Evolutionary conservation across 2,113 vertebrate species (phyloP).

Genomic region (Kryptolebias marmoratus): DNA sequence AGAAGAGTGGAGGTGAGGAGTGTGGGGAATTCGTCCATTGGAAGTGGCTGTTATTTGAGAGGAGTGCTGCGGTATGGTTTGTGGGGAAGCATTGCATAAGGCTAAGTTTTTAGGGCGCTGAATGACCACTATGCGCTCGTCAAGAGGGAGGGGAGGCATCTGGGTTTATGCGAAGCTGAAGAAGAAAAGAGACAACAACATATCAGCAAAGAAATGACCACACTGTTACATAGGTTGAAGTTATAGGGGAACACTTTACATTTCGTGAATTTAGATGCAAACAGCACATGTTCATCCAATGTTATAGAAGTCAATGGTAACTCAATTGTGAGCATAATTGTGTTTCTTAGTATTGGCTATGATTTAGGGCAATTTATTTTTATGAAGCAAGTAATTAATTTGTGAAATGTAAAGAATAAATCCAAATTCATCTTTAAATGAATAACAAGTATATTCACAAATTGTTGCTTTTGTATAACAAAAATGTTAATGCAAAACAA

Average conservation of each 20-base stretch:
- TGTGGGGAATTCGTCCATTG: conserved; percentile 61
- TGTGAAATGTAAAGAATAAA: conserved; percentile 57
- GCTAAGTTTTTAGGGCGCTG: conserved; percentile 82
- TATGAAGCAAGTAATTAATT: not conserved
- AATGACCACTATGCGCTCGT: conserved; percentile 87
- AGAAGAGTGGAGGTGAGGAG: conserved; percentile 62
- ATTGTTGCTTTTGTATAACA: conserved; percentile 24
- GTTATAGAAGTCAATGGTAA: conserved; percentile 2
- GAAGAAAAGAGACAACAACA: conserved; percentile 48
- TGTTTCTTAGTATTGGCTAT: not conserved
- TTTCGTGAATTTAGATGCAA: conserved; percentile 33
- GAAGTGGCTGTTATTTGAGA: conserved; percentile 65
- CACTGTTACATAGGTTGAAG: conserved; percentile 18
- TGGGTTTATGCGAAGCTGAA: conserved; percentile 80
- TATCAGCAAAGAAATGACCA: conserved; percentile 23
- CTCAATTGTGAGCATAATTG: not conserved
- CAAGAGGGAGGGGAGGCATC: conserved; percentile 89
- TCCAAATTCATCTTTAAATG: conserved; percentile 15
- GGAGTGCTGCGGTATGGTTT: conserved; percentile 71
- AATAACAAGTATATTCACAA: conserved; percentile 17
- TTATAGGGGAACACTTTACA: conserved; percentile 53
- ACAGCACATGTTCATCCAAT: not conserved
- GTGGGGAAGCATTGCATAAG: conserved; percentile 77
- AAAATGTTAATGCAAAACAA: conserved; percentile 39
- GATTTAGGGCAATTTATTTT: fast-evolving